A percentile compares a stretch with the other conserved stretches of the same genome.
phyloP scores from a whole-genome alignment of 1,140 invertebrate genomes.

The Pogonognathellus flavescens region DNA sequence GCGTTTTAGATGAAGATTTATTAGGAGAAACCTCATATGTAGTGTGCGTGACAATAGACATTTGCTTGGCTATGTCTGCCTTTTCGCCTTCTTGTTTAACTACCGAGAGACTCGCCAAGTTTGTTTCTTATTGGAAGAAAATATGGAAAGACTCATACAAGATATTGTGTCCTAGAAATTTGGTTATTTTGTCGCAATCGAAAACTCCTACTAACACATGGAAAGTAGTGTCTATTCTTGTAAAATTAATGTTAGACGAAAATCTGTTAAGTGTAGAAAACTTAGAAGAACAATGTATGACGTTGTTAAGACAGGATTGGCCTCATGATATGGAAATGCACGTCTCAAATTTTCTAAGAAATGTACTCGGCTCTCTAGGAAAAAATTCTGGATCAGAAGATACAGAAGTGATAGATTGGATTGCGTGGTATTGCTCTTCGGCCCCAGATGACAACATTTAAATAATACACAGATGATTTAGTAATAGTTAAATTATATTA shows the following conservation, averaged over 20 bases:
- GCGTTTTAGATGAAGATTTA: slow-evolving; percentile 18
- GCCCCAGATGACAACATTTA: slow-evolving; percentile 20
- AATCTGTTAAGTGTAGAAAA: slow-evolving; percentile 69
- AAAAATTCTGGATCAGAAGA: slow-evolving; percentile 18
- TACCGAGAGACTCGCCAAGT: slow-evolving; percentile 59
- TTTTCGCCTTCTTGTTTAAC: slow-evolving; percentile 52
- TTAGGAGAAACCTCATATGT: slow-evolving; percentile 37
- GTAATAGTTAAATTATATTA: not conserved
- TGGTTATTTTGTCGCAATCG: slow-evolving; percentile 70
- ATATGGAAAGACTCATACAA: slow-evolving; percentile 52
- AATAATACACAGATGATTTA: not conserved
- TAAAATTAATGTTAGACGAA: slow-evolving; percentile 66
- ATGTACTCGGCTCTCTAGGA: slow-evolving; percentile 3
- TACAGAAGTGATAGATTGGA: slow-evolving; percentile 65
- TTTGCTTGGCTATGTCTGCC: slow-evolving; percentile 47
- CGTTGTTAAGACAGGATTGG: slow-evolving; percentile 72
- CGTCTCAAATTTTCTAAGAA: slow-evolving; percentile 57
- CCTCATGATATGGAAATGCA: slow-evolving; percentile 65
- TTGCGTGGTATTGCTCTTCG: slow-evolving; percentile 61
- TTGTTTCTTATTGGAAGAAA: slow-evolving; percentile 70
- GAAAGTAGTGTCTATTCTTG: slow-evolving; percentile 53
- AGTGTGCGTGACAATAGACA: slow-evolving; percentile 44
- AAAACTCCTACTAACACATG: slow-evolving; percentile 53
- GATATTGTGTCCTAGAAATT: slow-evolving; percentile 71
- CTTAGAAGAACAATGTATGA: slow-evolving; percentile 71